A percentile compares a stretch with the other conserved stretches of the same genome.
phyloP scores from a whole-genome alignment of 2,888 invertebrate genomes.

The Strigamia crassipes region DNA sequence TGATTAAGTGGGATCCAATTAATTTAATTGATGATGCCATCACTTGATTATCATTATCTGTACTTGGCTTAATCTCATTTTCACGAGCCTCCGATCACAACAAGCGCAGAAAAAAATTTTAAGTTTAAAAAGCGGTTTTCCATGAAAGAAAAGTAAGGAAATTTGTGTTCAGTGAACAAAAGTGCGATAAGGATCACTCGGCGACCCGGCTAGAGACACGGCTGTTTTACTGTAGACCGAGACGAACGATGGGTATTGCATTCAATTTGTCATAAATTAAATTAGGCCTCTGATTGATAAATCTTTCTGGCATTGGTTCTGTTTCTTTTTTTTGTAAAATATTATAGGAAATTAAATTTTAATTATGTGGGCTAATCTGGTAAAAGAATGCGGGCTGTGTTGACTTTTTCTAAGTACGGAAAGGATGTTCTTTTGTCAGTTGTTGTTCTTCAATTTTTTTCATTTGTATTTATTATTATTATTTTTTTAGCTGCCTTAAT shows the following conservation, averaged over 20 bases:
- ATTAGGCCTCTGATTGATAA: background rate
- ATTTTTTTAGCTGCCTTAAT: background rate
- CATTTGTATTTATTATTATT: background rate
- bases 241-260: slow-evolving; percentile 9
- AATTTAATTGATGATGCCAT: slow-evolving; percentile 7
- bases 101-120: background rate
- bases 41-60: background rate
- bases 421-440: background rate
- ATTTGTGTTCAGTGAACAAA: background rate
- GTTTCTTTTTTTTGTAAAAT: slow-evolving; percentile 1
- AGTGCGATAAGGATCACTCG: slow-evolving; percentile 25
- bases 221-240: slow-evolving; percentile 27
- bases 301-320: background rate
- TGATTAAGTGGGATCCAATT: slow-evolving; percentile 3
- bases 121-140: background rate
- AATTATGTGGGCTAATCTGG: background rate
- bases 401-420: background rate
- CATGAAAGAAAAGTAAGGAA: background rate
- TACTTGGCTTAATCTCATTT: background rate
- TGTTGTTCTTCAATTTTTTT: background rate
- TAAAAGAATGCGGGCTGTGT: background rate
- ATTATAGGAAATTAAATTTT: background rate
- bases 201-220: slow-evolving; percentile 20
- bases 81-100: background rate
- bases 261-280: background rate